These are phyloP conservation scores for Trachelus stipa DNA, from an alignment of 2,888 invertebrate species.

Conservation along the genomic window DNA sequence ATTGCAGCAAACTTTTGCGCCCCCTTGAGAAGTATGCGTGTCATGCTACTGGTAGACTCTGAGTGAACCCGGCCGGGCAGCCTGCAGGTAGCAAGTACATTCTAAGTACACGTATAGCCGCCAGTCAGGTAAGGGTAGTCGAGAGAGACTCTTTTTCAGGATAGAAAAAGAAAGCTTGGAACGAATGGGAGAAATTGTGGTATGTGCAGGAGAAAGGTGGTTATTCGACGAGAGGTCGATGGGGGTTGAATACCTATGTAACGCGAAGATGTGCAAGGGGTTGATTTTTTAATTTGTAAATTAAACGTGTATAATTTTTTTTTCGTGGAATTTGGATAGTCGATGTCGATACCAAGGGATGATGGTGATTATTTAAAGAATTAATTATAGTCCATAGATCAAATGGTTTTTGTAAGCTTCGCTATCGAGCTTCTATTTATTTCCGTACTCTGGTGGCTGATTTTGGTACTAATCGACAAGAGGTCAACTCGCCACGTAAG, in stretches of 20 bases:
- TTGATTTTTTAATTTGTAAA: constrained; percentile 27
- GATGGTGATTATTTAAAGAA: neutral
- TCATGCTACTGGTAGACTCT: neutral
- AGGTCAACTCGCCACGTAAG: neutral
- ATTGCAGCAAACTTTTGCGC: constrained; percentile 44
- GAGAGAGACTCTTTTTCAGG: constrained; percentile 22
- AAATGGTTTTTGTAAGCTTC: neutral
- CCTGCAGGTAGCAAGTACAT: neutral
- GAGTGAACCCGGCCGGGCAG: neutral
- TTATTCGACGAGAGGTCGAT: constrained; percentile 27
- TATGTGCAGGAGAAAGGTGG: constrained; percentile 21
- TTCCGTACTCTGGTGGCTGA: neutral
- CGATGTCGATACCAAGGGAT: neutral
- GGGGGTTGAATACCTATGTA: constrained; percentile 8
- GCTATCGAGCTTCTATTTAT: too few relatives aligned
- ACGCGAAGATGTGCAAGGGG: constrained; percentile 5
- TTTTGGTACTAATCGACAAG: neutral
- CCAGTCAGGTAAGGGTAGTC: constrained; percentile 17
- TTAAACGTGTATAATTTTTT: neutral
- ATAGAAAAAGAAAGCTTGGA: constrained; percentile 36
- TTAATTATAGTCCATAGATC: neutral
- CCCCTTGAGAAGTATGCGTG: constrained; percentile 18
- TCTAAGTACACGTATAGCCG: constrained; percentile 12
- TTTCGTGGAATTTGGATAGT: neutral
- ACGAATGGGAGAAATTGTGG: constrained; percentile 42